phyloP scores from a whole-genome alignment of 2,888 invertebrate species.

The Conomelus anceps region DNA sequence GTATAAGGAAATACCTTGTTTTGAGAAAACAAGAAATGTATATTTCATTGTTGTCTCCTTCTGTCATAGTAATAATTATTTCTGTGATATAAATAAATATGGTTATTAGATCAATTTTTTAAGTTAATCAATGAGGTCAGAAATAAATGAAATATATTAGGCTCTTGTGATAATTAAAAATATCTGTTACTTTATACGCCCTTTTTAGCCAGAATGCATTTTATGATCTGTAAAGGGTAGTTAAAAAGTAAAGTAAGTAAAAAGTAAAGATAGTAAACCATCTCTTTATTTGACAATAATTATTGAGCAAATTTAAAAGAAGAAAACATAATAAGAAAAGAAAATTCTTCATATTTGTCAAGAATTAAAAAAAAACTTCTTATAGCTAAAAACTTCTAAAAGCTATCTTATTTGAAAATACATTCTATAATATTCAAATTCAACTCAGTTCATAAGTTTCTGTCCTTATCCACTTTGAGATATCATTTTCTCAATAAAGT shows the following conservation, averaged over 20 bases:
- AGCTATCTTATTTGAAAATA: too few relatives aligned
- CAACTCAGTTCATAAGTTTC: background rate
- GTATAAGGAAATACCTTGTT: background rate
- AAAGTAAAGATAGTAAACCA: conserved; percentile 8
- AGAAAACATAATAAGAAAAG: background rate
- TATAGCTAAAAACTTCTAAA: too few relatives aligned
- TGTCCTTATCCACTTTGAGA: background rate
- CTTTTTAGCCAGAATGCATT: background rate
- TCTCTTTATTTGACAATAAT: conserved; percentile 12
- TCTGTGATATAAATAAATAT: conserved; percentile 14
- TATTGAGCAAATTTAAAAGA: conserved; percentile 3
- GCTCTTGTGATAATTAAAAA: conserved; percentile 8
- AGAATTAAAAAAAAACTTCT: background rate
- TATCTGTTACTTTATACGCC: conserved; percentile 2
- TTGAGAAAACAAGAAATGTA: conserved; percentile 14
- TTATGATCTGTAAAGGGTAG: background rate
- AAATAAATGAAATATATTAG: conserved; percentile 5
- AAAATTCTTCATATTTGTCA: background rate
- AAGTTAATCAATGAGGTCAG: conserved; percentile 1
- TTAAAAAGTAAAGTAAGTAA: background rate
- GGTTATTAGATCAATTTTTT: conserved; percentile 5
- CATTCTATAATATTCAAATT: background rate
- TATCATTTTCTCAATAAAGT: background rate
- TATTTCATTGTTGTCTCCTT: conserved; percentile 15
- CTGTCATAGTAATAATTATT: conserved; percentile 16